phyloP scores from a whole-genome alignment of 2,888 invertebrate genomes.

The Mythimna pallens region DNA sequence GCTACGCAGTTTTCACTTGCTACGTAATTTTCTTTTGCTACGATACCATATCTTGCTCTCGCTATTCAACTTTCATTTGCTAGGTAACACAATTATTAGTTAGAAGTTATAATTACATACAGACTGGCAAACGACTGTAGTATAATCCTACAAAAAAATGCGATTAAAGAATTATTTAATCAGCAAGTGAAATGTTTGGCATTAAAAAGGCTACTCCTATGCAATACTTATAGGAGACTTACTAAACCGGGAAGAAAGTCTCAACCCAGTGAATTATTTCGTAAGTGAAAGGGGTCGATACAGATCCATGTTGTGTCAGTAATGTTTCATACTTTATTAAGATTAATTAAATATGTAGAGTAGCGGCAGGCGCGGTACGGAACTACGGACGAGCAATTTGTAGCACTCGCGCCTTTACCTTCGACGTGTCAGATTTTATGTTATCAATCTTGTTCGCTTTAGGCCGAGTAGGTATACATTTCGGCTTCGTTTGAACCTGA shows the following conservation, averaged over 20 bases:
- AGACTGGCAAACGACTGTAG: neutral
- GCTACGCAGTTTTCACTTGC: neutral
- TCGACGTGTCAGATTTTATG: constrained; percentile 34
- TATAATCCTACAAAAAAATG: too few species aligned
- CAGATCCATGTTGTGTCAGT: constrained; percentile 16
- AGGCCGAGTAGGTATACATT: neutral
- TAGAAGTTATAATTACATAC: too few species aligned
- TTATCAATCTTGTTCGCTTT: constrained; percentile 42
- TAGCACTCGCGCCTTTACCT: constrained; percentile 14
- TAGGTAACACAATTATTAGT: neutral
- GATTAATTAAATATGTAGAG: constrained; percentile 37
- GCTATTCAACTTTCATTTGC: neutral
- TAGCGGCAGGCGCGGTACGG: constrained; percentile 27
- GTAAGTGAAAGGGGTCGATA: constrained; percentile 14
- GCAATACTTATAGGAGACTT: neutral
- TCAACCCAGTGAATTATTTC: constrained; percentile 3
- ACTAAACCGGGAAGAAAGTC: neutral
- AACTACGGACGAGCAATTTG: constrained; percentile 29
- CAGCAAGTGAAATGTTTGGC: neutral
- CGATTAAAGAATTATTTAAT: too few species aligned
- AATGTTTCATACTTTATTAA: constrained; percentile 34
- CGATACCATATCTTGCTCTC: neutral
- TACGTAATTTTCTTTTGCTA: neutral
- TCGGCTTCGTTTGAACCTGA: neutral
- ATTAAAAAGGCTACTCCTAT: neutral